phyloP scores from a whole-genome alignment of 2,113 vertebrate species.

The Globicephala melas region DNA sequence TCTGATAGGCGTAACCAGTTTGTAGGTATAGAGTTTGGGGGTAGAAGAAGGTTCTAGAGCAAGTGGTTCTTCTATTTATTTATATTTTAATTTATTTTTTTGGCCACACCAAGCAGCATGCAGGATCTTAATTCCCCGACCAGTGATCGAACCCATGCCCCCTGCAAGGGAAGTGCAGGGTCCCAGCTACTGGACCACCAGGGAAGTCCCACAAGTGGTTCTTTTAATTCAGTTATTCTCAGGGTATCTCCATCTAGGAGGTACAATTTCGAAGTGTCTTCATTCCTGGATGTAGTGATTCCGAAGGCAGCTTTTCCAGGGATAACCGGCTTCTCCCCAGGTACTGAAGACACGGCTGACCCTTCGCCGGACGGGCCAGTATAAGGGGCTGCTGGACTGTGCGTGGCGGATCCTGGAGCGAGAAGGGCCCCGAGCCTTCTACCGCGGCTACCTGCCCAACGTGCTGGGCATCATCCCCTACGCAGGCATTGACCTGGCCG shows the following conservation, averaged over 20 bases:
- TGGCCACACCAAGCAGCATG: too few relatives aligned
- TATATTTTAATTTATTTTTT: too few relatives aligned
- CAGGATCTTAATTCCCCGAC: too few relatives aligned
- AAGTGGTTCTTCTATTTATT: background rate
- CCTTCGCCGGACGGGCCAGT: slow-evolving; percentile 90
- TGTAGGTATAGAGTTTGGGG: background rate
- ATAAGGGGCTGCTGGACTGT: slow-evolving; percentile 87
- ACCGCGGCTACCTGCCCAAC: slow-evolving; percentile 92
- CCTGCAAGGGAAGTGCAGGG: too few relatives aligned
- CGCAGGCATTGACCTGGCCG: slow-evolving; percentile 91
- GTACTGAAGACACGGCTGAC: slow-evolving; percentile 92
- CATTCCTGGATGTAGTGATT: background rate
- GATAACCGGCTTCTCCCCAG: slow-evolving; percentile 70
- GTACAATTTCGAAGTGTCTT: background rate
- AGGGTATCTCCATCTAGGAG: background rate
- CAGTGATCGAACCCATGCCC: too few relatives aligned
- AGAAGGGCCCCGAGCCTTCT: slow-evolving; percentile 89
- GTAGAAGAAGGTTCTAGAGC: background rate
- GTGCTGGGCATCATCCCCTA: slow-evolving; percentile 92
- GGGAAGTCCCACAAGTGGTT: background rate
- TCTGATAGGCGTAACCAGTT: background rate
- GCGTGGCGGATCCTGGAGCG: slow-evolving; percentile 85
- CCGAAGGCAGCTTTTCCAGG: background rate
- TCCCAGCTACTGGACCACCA: too few relatives aligned
- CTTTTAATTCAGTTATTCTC: background rate